A percentile compares a stretch with the other conserved stretches of the same genome.
Evolutionary conservation across 2,888 invertebrate species (phyloP).

Genomic region (Drosophila lutescens): DNA sequence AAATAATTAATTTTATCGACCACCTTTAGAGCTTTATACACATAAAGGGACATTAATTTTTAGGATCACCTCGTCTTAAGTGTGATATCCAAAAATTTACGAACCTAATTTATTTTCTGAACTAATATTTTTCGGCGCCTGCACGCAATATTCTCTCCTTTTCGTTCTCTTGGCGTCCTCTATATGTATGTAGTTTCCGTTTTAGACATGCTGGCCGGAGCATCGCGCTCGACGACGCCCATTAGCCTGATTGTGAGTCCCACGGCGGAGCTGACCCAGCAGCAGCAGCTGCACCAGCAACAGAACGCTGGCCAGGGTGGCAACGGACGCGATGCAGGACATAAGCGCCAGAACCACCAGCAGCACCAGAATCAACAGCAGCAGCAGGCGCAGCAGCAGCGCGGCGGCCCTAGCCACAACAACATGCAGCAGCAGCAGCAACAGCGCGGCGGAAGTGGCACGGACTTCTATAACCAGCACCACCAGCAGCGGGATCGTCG

Average conservation of each 20-base stretch:
- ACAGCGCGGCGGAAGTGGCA: constrained; percentile 65
- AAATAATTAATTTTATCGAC: too few relatives aligned
- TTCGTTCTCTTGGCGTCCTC: constrained; percentile 36
- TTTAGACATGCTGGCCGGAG: constrained; percentile 85
- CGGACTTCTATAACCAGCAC: constrained; percentile 75
- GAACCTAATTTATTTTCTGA: too few relatives aligned
- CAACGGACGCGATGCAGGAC: constrained; percentile 83
- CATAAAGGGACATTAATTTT: too few relatives aligned
- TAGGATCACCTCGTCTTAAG: neutral
- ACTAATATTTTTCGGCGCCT: constrained; percentile 29
- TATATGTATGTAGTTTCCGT: constrained; percentile 78
- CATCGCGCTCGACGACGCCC: constrained; percentile 92
- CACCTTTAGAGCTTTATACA: too few relatives aligned
- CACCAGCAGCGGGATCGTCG: constrained; percentile 80
- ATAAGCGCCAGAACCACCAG: constrained; percentile 80
- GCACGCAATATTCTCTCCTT: constrained; percentile 35
- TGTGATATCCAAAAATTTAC: neutral
- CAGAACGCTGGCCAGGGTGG: constrained; percentile 80
- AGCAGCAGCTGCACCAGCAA: constrained; percentile 73
- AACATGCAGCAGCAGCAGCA: constrained; percentile 61
- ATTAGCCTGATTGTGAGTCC: constrained; percentile 90
- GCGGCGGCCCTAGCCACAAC: constrained; percentile 56
- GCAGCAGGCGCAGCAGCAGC: constrained; percentile 57
- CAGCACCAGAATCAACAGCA: constrained; percentile 55
- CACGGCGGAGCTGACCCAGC: constrained; percentile 91